Base-by-base conservation (phyloP, 1,140 invertebrate species). In the Nasonia vitripennis region DNA sequence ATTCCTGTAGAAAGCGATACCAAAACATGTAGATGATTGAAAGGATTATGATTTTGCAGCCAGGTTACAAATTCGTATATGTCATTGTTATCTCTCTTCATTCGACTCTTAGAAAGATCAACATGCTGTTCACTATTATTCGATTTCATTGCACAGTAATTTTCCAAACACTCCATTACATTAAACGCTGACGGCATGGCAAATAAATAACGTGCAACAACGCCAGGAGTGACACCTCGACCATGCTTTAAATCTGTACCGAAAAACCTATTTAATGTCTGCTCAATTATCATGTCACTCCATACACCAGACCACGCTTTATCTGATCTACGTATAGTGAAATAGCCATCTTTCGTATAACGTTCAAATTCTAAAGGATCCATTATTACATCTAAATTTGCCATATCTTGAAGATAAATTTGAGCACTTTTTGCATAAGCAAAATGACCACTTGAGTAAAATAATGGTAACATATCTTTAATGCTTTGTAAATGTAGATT, bases 231-330 rank as follows among this genome's bases (percentile, higher is more conserved):
- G n/a, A n/a, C n/a, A n/a, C n/a, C n/a, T n/a, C n/a, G n/a, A n/a
- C n/a, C n/a, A n/a, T n/a, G n/a, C n/a, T n/a, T n/a, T n/a, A n/a
- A n/a, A n/a, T n/a, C n/a, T n/a, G n/a, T n/a, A n/a, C n/a, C n/a
- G n/a, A n/a, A n/a, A n/a, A n/a, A n/a, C n/a, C n/a, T n/a, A n/a
- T n/a, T n/a, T n/a, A n/a, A n/a, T n/a, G n/a, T n/a, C n/a, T n/a
- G n/a, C n/a, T n/a, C n/a, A n/a, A n/a, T n/a, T n/a, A n/a, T n/a
- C n/a, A n/a, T n/a, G n/a, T n/a, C n/a, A n/a, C n/a, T 81, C 87
- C 90, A 94, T 11, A 92, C 86, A 10, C 93, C 93, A 83, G 87
- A 90, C 90, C 92, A 93, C 83, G 88, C 91, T 86, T 90, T 91
- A 78, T 93, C 89, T 80, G 87, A 87, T 85, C 88, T 86, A 67